Evolutionary conservation across 2,113 vertebrate genomes (phyloP).

Genomic region (Paratilapia polleni): DNA sequence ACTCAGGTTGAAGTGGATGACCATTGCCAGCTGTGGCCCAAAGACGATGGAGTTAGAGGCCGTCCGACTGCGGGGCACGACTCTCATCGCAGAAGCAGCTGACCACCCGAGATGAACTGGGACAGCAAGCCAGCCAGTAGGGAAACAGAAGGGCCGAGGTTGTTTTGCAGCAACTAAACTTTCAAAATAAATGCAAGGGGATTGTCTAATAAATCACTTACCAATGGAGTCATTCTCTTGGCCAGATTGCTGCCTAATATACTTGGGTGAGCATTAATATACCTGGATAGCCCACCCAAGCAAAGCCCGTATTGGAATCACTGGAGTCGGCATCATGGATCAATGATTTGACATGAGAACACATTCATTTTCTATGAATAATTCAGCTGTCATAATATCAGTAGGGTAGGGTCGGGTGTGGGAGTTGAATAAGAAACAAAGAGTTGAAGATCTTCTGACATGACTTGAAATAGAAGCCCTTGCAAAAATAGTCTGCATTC

Average conservation of each 20-base stretch:
- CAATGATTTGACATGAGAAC: not conserved
- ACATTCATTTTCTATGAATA: not conserved
- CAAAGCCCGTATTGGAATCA: not conserved
- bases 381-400: slow-evolving; percentile 1
- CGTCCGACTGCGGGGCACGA: not conserved
- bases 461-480: not conserved
- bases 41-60: not conserved
- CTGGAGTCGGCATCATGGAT: not conserved
- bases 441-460: not conserved
- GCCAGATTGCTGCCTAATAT: not conserved
- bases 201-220: not conserved
- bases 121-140: not conserved
- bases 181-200: not conserved
- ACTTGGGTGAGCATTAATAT: not conserved
- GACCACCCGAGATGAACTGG: not conserved
- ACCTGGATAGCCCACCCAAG: not conserved
- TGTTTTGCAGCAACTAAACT: not conserved
- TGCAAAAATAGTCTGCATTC: not conserved
- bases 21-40: no score
- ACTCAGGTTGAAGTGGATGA: not conserved
- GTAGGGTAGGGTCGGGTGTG: not conserved
- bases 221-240: not conserved
- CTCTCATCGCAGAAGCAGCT: not conserved
- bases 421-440: not conserved
- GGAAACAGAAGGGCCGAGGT: not conserved